Percentiles rank a stretch among this genome's conserved stretches.
Evolutionary conservation across 2,797 vertebrate species (phyloP).

Genomic region (Hippoglossus hippoglossus): DNA sequence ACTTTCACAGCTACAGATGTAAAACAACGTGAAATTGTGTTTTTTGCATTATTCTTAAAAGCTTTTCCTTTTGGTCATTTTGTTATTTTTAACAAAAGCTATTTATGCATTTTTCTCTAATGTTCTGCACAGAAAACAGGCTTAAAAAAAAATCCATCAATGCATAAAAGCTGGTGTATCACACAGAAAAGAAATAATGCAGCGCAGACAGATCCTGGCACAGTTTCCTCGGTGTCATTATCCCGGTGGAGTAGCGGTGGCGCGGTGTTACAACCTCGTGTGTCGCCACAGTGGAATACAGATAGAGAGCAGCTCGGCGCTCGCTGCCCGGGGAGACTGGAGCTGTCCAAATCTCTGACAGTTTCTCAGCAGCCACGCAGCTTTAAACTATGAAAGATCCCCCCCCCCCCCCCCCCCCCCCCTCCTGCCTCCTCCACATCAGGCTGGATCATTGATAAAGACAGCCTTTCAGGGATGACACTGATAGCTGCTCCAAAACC

Average conservation of each 20-base stretch:
- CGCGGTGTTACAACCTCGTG: slow-evolving; percentile 58
- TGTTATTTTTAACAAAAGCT: neutral
- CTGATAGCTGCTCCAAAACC: slow-evolving; percentile 89
- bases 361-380: slow-evolving; percentile 52
- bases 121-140: neutral
- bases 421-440: slow-evolving; percentile 54
- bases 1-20: neutral
- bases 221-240: slow-evolving; percentile 55
- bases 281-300: slow-evolving; percentile 68
- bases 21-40: too few species aligned
- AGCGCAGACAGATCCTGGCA: slow-evolving; percentile 38
- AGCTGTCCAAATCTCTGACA: slow-evolving; percentile 62
- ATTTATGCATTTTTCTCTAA: neutral
- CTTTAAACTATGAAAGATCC: slow-evolving; percentile 72
- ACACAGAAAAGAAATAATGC: neutral
- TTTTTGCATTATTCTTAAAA: too few species aligned
- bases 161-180: neutral
- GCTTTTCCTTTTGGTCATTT: neutral
- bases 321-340: slow-evolving; percentile 40
- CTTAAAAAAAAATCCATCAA: neutral
- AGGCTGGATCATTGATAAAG: slow-evolving; percentile 87
- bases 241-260: slow-evolving; percentile 66
- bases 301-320: slow-evolving; percentile 51
- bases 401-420: slow-evolving; percentile 54
- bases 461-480: slow-evolving; percentile 86